A percentile compares a stretch with the other conserved stretches of the same genome.
Evolutionary conservation across 2,888 invertebrate genomes (phyloP).

Genomic region (Erebia aethiops): DNA sequence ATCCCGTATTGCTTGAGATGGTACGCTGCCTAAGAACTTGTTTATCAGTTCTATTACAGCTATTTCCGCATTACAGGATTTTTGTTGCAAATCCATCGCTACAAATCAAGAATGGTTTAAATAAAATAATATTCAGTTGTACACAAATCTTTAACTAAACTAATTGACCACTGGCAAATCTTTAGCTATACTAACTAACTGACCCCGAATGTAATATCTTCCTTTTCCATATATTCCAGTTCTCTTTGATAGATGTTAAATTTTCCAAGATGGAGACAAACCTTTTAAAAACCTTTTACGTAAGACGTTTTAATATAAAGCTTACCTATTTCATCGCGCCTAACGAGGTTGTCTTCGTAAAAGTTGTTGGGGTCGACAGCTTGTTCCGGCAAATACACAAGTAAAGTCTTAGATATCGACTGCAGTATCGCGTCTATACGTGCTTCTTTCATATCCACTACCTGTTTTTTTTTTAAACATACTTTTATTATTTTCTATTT

Average conservation of each 20-base stretch:
- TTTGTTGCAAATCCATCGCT: constrained; percentile 71
- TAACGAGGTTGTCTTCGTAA: constrained; percentile 84
- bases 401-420: constrained; percentile 83
- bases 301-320: background rate
- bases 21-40: constrained; percentile 87
- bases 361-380: constrained; percentile 85
- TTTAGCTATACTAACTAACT: too few species aligned
- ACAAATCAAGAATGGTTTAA: constrained; percentile 26
- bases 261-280: too few species aligned
- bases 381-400: constrained; percentile 84
- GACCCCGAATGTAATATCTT: too few species aligned
- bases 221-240: too few species aligned
- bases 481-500: background rate
- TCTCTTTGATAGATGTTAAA: too few species aligned
- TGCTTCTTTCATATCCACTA: constrained; percentile 89
- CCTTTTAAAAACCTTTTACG: too few species aligned
- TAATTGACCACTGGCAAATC: too few species aligned
- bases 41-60: constrained; percentile 90
- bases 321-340: constrained; percentile 78
- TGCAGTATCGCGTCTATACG: constrained; percentile 87
- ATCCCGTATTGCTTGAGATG: constrained; percentile 81
- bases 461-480: constrained; percentile 53
- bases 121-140: background rate
- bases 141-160: too few species aligned
- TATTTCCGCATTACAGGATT: constrained; percentile 85